Evolutionary conservation across 2,888 invertebrate genomes (phyloP).

Genomic region (Hydropsyche betteni): DNA sequence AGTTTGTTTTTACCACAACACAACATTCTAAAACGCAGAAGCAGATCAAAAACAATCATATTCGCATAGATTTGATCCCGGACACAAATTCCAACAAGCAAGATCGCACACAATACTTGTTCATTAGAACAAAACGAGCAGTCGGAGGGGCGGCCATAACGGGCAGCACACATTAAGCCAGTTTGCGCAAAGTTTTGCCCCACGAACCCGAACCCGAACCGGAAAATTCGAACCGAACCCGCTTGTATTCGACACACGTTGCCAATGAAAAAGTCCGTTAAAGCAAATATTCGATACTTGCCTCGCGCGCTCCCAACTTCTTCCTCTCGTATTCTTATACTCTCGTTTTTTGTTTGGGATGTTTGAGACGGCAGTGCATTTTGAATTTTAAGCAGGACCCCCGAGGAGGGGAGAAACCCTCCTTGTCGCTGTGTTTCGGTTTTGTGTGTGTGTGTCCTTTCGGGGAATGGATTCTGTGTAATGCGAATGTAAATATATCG

Average conservation of each 20-base stretch:
- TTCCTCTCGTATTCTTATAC: slow-evolving; percentile 3
- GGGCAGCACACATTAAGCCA: slow-evolving; percentile 34
- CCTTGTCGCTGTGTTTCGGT: background rate
- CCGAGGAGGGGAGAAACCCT: slow-evolving; percentile 9
- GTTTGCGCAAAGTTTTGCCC: slow-evolving; percentile 30
- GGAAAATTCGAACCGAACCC: slow-evolving; percentile 19
- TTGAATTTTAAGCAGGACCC: slow-evolving; percentile 50
- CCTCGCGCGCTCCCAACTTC: slow-evolving; percentile 7
- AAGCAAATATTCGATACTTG: slow-evolving; percentile 50
- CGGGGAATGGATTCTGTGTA: too few relatives aligned
- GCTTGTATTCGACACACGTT: slow-evolving; percentile 48
- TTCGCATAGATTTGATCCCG: too few relatives aligned
- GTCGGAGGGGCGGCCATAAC: too few relatives aligned
- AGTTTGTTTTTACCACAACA: too few relatives aligned
- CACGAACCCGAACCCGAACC: background rate
- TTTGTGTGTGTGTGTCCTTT: too few relatives aligned
- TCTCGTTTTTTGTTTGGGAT: slow-evolving; percentile 48
- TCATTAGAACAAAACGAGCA: too few relatives aligned
- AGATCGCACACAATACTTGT: too few relatives aligned
- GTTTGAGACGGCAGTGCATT: slow-evolving; percentile 50
- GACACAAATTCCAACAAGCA: too few relatives aligned
- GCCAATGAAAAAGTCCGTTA: slow-evolving; percentile 52
- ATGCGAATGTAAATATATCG: too few relatives aligned
- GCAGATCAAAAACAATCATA: too few relatives aligned
- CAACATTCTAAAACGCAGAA: too few relatives aligned